Percentiles rank a stretch among this genome's conserved stretches.
These are phyloP conservation scores for Rhodinocichla rosea DNA, from an alignment of 2,113 vertebrate species.

Conservation along the genomic window DNA sequence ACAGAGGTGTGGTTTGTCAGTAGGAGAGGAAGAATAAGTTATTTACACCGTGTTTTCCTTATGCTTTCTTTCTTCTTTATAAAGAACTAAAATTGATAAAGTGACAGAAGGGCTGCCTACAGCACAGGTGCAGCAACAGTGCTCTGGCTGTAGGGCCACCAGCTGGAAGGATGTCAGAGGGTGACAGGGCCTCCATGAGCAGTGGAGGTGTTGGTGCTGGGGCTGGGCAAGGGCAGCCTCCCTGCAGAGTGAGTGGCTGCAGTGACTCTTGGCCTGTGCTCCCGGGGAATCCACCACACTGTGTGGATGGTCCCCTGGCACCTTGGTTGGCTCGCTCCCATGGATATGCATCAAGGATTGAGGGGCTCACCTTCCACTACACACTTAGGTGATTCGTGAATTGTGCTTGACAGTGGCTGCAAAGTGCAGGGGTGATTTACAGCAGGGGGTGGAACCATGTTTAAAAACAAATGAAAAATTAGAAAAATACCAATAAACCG, in stretches of 20 bases:
- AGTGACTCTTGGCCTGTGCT: not conserved
- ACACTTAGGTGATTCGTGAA: not conserved
- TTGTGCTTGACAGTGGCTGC: not conserved
- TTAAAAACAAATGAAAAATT: not conserved
- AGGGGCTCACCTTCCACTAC: not conserved
- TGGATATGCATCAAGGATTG: not conserved
- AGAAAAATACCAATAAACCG: conserved; percentile 36
- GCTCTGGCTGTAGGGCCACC: not conserved
- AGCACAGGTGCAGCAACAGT: not conserved
- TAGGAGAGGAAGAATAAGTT: not conserved
- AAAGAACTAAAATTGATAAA: not conserved
- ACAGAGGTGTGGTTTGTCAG: not conserved
- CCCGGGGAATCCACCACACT: not conserved
- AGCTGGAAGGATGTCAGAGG: not conserved
- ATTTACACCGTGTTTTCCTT: not conserved
- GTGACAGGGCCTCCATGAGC: not conserved
- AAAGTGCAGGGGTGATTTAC: not conserved
- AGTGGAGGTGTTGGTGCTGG: not conserved
- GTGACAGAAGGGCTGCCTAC: not conserved
- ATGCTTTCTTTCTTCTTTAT: not conserved
- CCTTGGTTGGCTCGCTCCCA: not conserved
- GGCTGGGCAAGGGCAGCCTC: not conserved
- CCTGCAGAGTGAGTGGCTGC: not conserved
- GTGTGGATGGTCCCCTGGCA: not conserved
- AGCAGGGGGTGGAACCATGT: not conserved